phyloP scores from a whole-genome alignment of 2,888 invertebrate genomes.

The Mimas tiliae region DNA sequence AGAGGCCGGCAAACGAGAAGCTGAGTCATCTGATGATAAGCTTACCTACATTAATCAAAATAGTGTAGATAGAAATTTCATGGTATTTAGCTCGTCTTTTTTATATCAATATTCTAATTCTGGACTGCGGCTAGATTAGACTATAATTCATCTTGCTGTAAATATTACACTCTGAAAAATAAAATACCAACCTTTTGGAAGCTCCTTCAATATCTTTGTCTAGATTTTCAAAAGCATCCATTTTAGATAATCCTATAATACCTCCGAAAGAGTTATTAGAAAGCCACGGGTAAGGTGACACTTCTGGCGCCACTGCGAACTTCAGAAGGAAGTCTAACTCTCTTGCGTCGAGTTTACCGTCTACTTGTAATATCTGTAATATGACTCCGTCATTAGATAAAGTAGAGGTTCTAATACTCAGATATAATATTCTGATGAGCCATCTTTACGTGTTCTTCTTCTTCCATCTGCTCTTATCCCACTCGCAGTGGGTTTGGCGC shows the following conservation, averaged over 20 bases:
- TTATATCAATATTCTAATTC: no score
- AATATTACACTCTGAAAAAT: not conserved
- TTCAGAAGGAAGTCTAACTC: constrained; percentile 95
- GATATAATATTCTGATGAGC: no score
- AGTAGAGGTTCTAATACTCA: no score
- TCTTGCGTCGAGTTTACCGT: constrained; percentile 87
- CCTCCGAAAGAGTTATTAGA: constrained; percentile 92
- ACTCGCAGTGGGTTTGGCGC: no score
- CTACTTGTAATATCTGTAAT: constrained; percentile 71
- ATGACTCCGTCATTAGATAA: not conserved
- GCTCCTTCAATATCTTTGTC: constrained; percentile 97
- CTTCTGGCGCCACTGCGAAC: constrained; percentile 90
- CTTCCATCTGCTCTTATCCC: no score
- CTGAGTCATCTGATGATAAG: no score
- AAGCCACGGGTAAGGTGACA: constrained; percentile 93
- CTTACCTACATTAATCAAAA: no score
- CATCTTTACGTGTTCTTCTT: no score
- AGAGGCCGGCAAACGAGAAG: no score
- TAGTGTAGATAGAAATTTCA: no score
- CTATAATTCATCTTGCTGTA: not conserved
- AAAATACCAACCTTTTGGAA: constrained; percentile 85
- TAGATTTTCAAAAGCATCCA: constrained; percentile 92
- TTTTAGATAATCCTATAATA: constrained; percentile 89
- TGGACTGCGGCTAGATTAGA: no score
- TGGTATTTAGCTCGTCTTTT: no score